Base-by-base conservation (phyloP, 2,113 vertebrate species). In the Labeo catla region DNA sequence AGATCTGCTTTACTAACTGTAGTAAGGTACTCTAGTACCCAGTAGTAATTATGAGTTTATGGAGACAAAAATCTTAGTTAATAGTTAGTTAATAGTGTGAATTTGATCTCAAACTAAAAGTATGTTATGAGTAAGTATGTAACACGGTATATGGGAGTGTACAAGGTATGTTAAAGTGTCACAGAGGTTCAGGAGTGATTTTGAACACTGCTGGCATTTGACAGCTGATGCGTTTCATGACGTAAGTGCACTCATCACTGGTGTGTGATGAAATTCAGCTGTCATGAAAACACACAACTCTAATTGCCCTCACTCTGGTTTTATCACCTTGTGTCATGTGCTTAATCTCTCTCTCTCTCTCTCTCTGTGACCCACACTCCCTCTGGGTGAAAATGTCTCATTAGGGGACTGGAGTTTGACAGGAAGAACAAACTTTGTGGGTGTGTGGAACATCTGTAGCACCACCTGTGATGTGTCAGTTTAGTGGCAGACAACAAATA, bases 391-490 rank as follows among this genome's bases (percentile, higher is more conserved):
- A 23, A 47, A 13, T 19, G 8, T 54, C 16, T 86, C 85, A 86
- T 86, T 86, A 81, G 77, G 28, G 28, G 63, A 70, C 34, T 73
- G 13, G 76, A 49, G 34, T 72, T 50, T 73, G 77, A 49, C 54
- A 49, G 43, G 54, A 74, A 15, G 39, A 76, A 65, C 81, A 59
- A 73, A 49, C 21, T 43, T 57, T 70, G 21, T 61, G 28, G 65
- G 66, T 65, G 68, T 82, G 50, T 63, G 74, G 39, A 82, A 84
- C 23, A 74, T 73, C 8, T 19, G 72, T 10, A 66, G 63, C 43
- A 45, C 9, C 23, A 19, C 68, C 63, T 81, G 49, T 87, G 66
- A 81, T 87, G 83, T 84, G 52, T 50, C 59, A 74, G 52, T 66
- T 76, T 81, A 39, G 4, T 72, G 68, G 3, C 68, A 72, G 68